phyloP scores from a whole-genome alignment of 2,113 vertebrate species.

The Mungos mungo region DNA sequence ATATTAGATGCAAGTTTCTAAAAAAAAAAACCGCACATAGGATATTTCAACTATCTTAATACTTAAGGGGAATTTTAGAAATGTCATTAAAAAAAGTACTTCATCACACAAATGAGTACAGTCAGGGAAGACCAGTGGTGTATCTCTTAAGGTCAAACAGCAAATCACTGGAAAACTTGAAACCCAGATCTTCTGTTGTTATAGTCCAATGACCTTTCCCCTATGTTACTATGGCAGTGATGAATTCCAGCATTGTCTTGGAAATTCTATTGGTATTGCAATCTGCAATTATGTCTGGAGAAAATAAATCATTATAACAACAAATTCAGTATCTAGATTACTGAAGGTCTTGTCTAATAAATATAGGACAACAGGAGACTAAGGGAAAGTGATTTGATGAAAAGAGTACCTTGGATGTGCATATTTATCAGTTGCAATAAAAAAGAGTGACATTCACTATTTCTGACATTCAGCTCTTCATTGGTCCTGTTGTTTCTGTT shows the following conservation, averaged over 20 bases:
- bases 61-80: not conserved
- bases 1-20: not conserved
- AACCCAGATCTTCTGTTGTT: not conserved
- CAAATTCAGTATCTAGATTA: conserved; percentile 41
- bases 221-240: not conserved
- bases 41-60: not conserved
- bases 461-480: not conserved
- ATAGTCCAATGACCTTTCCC: not conserved
- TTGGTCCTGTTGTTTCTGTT: not conserved
- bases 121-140: not conserved
- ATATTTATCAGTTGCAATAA: conserved; percentile 8
- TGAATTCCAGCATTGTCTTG: not conserved
- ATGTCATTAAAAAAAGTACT: not conserved
- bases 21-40: not conserved
- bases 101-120: not conserved
- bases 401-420: not conserved
- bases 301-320: conserved; percentile 38
- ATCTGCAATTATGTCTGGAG: not conserved
- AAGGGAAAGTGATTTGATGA: not conserved
- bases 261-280: not conserved
- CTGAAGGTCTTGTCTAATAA: conserved; percentile 28
- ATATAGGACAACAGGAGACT: not conserved
- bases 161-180: not conserved
- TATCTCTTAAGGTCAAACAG: not conserved
- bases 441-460: not conserved